A percentile compares a stretch with the other conserved stretches of the same genome.
Conservation (phyloP, 2,797 vertebrate species). For the Aplochiton taeniatus region DNA sequence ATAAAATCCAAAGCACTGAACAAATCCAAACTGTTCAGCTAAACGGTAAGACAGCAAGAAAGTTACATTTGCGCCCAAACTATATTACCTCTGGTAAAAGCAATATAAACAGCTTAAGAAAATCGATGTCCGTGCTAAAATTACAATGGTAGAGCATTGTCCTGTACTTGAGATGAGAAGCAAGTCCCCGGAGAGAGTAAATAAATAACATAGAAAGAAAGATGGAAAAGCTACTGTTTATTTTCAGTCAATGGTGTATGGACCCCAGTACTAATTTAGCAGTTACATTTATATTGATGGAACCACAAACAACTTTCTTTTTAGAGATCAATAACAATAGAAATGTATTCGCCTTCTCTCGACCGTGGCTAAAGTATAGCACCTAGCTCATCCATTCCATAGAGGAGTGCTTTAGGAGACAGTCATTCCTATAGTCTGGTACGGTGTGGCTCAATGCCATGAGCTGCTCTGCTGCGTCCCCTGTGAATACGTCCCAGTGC, state of each 20-base stretch:
- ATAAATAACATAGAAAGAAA: no score
- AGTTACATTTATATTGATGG: background rate
- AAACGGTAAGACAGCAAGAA: constrained; percentile 7
- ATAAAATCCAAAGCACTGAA: no score
- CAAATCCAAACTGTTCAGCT: background rate
- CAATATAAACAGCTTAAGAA: background rate
- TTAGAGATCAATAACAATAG: no score
- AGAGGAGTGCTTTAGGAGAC: no score
- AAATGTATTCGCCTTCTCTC: no score
- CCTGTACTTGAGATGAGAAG: background rate
- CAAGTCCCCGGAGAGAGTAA: background rate
- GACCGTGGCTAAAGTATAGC: no score
- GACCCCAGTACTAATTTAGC: background rate
- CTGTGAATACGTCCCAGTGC: no score
- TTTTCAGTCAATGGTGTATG: background rate
- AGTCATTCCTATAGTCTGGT: no score
- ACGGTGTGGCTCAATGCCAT: no score
- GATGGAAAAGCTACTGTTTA: background rate
- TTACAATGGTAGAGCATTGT: constrained; percentile 12
- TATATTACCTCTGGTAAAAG: background rate
- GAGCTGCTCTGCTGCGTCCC: no score
- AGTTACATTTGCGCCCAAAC: constrained; percentile 11
- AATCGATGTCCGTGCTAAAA: constrained; percentile 3
- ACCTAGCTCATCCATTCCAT: no score
- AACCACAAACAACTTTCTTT: no score